phyloP scores from a whole-genome alignment of 2,797 vertebrate genomes.

The Adrianichthys oophorus region DNA sequence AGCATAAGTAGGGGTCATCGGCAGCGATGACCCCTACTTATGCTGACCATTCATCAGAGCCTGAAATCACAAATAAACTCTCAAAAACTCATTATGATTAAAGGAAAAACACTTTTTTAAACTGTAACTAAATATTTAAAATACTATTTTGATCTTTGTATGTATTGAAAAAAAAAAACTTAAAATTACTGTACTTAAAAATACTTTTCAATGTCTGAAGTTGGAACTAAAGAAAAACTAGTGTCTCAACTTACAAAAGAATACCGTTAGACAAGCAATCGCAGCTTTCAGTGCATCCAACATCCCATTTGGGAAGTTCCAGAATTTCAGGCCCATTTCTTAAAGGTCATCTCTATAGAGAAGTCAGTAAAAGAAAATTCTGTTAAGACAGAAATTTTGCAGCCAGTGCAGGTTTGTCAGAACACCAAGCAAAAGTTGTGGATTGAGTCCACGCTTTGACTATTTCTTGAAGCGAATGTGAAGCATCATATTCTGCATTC shows the following conservation, averaged over 20 bases:
- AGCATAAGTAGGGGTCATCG: too few relatives aligned
- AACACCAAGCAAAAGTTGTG: slow-evolving; percentile 59
- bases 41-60: too few relatives aligned
- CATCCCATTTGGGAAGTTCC: slow-evolving; percentile 8
- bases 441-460: slow-evolving; percentile 29
- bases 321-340: slow-evolving; percentile 22
- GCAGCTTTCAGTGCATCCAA: slow-evolving; percentile 18
- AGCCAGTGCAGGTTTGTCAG: slow-evolving; percentile 51
- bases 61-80: background rate
- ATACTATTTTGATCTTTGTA: slow-evolving; percentile 8
- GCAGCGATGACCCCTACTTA: too few relatives aligned
- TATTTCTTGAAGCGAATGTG: slow-evolving; percentile 23
- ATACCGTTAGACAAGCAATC: slow-evolving; percentile 15
- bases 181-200: background rate
- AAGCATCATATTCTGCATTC: slow-evolving; percentile 23
- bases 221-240: slow-evolving; percentile 4
- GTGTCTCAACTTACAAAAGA: slow-evolving; percentile 7
- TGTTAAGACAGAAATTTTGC: slow-evolving; percentile 68
- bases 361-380: slow-evolving; percentile 52
- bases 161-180: slow-evolving; percentile 8
- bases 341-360: slow-evolving; percentile 41
- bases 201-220: slow-evolving; percentile 7
- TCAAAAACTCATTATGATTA: slow-evolving; percentile 1
- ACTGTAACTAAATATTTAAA: background rate
- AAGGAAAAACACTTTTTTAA: background rate